Base-by-base conservation (phyloP, 2,113 vertebrate genomes). In the Pitta sordida region DNA sequence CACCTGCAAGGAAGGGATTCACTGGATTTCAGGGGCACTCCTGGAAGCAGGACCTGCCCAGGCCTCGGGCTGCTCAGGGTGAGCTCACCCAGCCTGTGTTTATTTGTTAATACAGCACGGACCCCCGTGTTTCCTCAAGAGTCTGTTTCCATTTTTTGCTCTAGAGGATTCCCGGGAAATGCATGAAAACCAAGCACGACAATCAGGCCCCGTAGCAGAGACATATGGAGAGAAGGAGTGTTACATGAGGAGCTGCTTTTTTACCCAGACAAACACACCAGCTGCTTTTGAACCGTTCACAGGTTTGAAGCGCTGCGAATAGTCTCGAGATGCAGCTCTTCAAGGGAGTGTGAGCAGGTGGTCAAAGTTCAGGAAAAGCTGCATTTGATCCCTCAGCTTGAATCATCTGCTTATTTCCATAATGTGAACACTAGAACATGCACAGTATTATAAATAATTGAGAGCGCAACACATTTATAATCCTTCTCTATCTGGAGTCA, bases 101-200 rank as follows among this genome's bases (percentile, higher is more conserved):
- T 36, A 13, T 34, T 64, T 80, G 7, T 53, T 58, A 73, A 22
- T 8, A 58, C 23, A 88, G 26, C 17, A 18, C 19, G 49, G 37
- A 90, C 46, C 53, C 29, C 18, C 20, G 32, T 64, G n/a, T 39
- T n/a, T 79, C 75, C 79, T 64, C 67, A 65, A 23, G 4, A 85
- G 34, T 9, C 26, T 44, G 29, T 83, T 90, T 83, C 84, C 82
- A 62, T 69, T 90, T 93, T 86, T 91, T 94, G 70, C 63, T 41
- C 41, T 34, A 83, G 84, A 96, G 91, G 88, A 94, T 88, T 93
- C 93, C 82, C 82, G 80, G 88, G 84, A 95, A 95, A 60, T 26
- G 26, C 41, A 81, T 16, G 62, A 70, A 80, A 82, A 34, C 43
- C 44, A 37, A 88, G 41, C 67, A 49, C 22, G 23, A 5, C 70